Conservation (phyloP, 2,888 invertebrate species). For the Ormyrus labotus region DNA sequence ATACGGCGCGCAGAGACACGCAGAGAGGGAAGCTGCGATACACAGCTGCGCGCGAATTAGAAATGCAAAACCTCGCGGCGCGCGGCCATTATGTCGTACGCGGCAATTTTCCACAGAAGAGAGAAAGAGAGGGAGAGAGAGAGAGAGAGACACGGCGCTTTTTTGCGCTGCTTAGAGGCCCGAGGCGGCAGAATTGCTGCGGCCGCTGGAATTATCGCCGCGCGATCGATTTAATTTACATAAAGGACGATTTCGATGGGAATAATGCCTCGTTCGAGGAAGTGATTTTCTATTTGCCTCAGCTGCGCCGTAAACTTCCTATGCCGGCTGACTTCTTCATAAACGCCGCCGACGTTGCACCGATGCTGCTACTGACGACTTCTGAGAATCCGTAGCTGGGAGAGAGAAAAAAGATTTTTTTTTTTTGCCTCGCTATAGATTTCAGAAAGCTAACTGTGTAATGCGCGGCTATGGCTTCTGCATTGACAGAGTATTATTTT, state of each 20-base stretch:
- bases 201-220: slow-evolving; percentile 55
- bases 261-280: slow-evolving; percentile 51
- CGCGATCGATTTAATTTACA: slow-evolving; percentile 61
- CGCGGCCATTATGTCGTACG: slow-evolving; percentile 32
- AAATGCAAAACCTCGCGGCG: slow-evolving; percentile 59
- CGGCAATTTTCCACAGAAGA: slow-evolving; percentile 52
- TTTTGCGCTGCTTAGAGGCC: background rate
- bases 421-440: slow-evolving; percentile 15
- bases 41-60: slow-evolving; percentile 55
- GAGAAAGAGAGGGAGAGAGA: background rate
- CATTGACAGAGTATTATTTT: slow-evolving; percentile 35
- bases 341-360: background rate
- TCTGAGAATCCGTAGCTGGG: slow-evolving; percentile 31
- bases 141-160: background rate
- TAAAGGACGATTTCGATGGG: slow-evolving; percentile 52
- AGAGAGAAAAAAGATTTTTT: slow-evolving; percentile 8
- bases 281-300: slow-evolving; percentile 47
- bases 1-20: slow-evolving; percentile 5
- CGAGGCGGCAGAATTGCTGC: background rate
- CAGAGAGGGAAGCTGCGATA: background rate
- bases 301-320: slow-evolving; percentile 13
- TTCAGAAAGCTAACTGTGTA: slow-evolving; percentile 26
- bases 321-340: slow-evolving; percentile 6
- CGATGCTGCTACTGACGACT: slow-evolving; percentile 40
- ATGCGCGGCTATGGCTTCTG: slow-evolving; percentile 12